Base-by-base conservation (phyloP, 2,797 vertebrate species). In the Crocodylus rhombifer region DNA sequence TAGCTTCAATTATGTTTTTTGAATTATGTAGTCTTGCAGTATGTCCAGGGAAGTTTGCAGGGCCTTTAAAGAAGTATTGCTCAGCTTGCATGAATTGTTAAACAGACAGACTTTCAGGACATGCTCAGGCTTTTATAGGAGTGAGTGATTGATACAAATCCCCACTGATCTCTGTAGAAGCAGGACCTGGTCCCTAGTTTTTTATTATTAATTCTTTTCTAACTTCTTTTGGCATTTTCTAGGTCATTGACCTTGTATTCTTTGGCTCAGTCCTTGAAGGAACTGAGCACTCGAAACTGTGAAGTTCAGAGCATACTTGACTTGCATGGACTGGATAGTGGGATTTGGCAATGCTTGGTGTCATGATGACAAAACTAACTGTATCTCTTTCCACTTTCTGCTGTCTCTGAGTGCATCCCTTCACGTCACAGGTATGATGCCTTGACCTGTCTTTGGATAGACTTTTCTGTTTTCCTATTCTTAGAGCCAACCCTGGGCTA, bases 1-100 rank as follows among this genome's bases (percentile, higher is more conserved):
- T 71, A 20, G 15, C 1, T 74, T 89, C 33, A 84, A 1, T 80
- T 90, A 85, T 14, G 51, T 87, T 86, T 88, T 51, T 93, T 87
- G 55, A 84, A 76, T 86, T 80, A 75, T 6, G 8, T 64, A 8
- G n/a, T 51, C 63, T 92, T 55, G 16, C 25, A 85, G 25, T 30
- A 10, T 82, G 63, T 62, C 80, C 28, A 76, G 71, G 77, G 5
- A 88, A 74, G 77, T 87, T 63, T 88, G 51, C 36, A 86, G 36
- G 51, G 1, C 4, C 62, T 65, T 85, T 85, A 28, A 3, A 92
- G 86, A 89, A 84, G 8, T 30, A 79, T 55, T 63, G 8, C 25
- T 77, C 23, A 61, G 2, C 6, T 5, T 65, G 2, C 21, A 82
- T 84, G 25, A 93, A 71, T 5, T 81, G 89, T 33, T 91, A 56